A percentile compares a stretch with the other conserved stretches of the same genome.
These are phyloP conservation scores for Microplitis demolitor DNA, from an alignment of 1,140 invertebrate species.

Conservation along the genomic window DNA sequence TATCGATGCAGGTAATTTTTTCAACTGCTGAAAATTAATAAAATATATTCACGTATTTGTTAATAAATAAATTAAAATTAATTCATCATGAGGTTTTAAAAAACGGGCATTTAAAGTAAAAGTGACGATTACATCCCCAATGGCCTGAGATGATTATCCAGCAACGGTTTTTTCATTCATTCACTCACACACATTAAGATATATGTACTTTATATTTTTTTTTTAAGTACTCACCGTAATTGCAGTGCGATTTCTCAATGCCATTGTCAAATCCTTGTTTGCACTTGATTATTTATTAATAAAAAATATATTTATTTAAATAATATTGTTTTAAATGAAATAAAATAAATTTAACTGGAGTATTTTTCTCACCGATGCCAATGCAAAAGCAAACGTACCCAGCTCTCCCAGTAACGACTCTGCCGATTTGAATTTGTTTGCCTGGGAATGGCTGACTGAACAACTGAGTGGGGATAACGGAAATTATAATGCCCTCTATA, in stretches of 20 bases:
- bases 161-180: constrained; percentile 7
- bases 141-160: not conserved
- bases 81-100: too few species aligned
- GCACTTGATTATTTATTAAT: not conserved
- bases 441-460: not conserved
- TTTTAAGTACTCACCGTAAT: constrained; percentile 39
- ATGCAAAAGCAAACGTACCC: constrained; percentile 28
- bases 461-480: not conserved
- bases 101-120: constrained; percentile 25
- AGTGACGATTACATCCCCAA: constrained; percentile 23
- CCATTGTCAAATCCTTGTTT: constrained; percentile 40
- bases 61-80: too few species aligned
- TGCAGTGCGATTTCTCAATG: constrained; percentile 44
- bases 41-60: too few species aligned
- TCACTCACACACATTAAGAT: not conserved
- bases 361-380: not conserved
- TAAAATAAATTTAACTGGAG: constrained; percentile 3
- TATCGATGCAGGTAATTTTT: too few species aligned
- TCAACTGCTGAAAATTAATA: too few species aligned
- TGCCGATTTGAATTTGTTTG: constrained; percentile 50
- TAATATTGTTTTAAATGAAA: not conserved
- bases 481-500: constrained; percentile 1
- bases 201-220: not conserved
- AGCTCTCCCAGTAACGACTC: constrained; percentile 39
- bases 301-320: not conserved